Evolutionary conservation across 2,797 vertebrate species (phyloP).

Genomic region (Thripadectes ignobilis): DNA sequence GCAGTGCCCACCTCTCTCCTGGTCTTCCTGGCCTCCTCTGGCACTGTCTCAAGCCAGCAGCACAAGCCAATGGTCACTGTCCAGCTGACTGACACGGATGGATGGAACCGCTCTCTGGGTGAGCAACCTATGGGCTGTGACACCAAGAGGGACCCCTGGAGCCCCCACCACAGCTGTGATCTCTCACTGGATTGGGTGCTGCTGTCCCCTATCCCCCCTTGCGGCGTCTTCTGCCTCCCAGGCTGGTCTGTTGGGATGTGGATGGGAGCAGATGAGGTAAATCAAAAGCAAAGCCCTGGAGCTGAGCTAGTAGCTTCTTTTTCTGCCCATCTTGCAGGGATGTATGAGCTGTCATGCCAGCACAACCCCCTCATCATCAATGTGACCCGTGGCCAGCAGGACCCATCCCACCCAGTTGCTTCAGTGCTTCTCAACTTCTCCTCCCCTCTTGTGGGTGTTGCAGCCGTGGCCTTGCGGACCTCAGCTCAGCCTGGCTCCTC

Average conservation of each 20-base stretch:
- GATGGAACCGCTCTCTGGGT: conserved; percentile 88
- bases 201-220: too few species aligned
- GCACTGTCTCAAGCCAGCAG: conserved; percentile 74
- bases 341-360: conserved; percentile 85
- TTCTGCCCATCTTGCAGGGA: conserved; percentile 74
- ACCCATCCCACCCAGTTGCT: conserved; percentile 70
- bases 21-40: conserved; percentile 88
- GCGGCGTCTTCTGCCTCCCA: background rate
- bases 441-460: conserved; percentile 83
- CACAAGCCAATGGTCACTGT: conserved; percentile 79
- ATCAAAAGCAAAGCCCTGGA: background rate
- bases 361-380: conserved; percentile 87
- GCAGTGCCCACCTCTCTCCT: conserved; percentile 86
- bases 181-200: background rate
- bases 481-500: conserved; percentile 77
- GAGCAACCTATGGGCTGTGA: conserved; percentile 31
- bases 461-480: conserved; percentile 86
- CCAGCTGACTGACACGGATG: conserved; percentile 80
- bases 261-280: background rate
- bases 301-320: background rate
- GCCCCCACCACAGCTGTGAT: rapidly evolving
- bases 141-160: background rate
- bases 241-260: background rate
- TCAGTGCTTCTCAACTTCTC: conserved; percentile 88
- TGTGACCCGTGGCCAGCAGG: conserved; percentile 77